phyloP scores from a whole-genome alignment of 2,797 vertebrate species.

The Pangasius krempfi region DNA sequence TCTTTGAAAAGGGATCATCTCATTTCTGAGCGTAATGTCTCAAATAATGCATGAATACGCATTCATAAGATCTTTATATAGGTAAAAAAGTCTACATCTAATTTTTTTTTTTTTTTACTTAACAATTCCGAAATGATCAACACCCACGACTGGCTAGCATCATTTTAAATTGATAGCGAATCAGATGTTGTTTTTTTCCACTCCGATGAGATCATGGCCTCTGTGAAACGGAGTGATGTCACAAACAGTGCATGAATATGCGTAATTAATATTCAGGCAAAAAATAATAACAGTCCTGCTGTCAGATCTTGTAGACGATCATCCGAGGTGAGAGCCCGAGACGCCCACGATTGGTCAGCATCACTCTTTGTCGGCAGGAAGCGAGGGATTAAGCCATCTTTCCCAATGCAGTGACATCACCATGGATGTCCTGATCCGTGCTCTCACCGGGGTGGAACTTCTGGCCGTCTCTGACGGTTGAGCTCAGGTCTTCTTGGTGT shows the following conservation, averaged over 20 bases:
- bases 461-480: constrained; percentile 19
- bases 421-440: neutral
- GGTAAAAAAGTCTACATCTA: too few species aligned
- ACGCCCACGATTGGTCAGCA: neutral
- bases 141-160: neutral
- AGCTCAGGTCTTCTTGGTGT: constrained; percentile 11
- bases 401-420: constrained; percentile 21
- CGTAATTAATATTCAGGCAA: neutral
- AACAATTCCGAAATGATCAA: neutral
- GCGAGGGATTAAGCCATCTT: constrained; percentile 7
- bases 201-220: neutral
- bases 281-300: neutral
- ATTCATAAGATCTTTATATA: neutral
- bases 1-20: neutral
- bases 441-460: constrained; percentile 34
- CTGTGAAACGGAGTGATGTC: neutral
- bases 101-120: neutral
- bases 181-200: neutral
- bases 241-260: neutral
- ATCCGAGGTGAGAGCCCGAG: neutral
- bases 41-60: neutral
- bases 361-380: neutral
- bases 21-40: neutral
- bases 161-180: too few species aligned
- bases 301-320: neutral